Conservation (phyloP, 2,797 vertebrate species). For the Tragopan temminckii region DNA sequence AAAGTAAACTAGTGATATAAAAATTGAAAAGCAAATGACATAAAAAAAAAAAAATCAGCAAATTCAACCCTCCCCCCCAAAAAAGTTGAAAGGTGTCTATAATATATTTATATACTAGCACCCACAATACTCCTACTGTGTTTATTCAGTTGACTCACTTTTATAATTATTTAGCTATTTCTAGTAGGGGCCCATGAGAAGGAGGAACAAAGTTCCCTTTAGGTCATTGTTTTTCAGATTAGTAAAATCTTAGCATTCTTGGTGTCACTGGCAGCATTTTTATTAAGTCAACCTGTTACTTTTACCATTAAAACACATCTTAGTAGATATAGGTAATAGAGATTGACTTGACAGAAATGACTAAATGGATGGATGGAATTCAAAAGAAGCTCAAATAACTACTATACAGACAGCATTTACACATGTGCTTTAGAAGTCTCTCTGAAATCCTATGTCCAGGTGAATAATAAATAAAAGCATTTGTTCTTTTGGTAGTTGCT, state of each 20-base stretch:
- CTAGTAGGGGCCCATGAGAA: conserved; percentile 16
- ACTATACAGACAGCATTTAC: conserved; percentile 29
- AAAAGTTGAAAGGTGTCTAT: conserved; percentile 25
- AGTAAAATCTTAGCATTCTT: conserved; percentile 40
- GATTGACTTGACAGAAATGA: conserved; percentile 37
- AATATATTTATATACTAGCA: conserved; percentile 32
- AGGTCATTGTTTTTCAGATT: conserved; percentile 32
- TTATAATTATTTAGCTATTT: conserved; percentile 49
- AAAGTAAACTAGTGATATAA: neutral
- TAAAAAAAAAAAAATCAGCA: conserved; percentile 15
- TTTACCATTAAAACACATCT: conserved; percentile 24
- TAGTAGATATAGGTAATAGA: neutral
- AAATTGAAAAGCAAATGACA: neutral
- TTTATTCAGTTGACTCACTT: conserved; percentile 31
- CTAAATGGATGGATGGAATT: conserved; percentile 18
- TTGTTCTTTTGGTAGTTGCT: conserved; percentile 55
- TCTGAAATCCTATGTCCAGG: conserved; percentile 36
- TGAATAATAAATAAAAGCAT: conserved; percentile 70
- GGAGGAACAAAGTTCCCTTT: conserved; percentile 34
- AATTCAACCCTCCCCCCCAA: neutral
- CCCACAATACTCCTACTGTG: conserved; percentile 3
- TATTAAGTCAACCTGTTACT: conserved; percentile 34
- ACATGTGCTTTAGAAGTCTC: conserved; percentile 31
- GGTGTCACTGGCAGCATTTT: conserved; percentile 34
- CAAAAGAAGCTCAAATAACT: conserved; percentile 16